These are phyloP conservation scores for Egretta garzetta DNA, from an alignment of 2,113 vertebrate species.

Conservation along the genomic window DNA sequence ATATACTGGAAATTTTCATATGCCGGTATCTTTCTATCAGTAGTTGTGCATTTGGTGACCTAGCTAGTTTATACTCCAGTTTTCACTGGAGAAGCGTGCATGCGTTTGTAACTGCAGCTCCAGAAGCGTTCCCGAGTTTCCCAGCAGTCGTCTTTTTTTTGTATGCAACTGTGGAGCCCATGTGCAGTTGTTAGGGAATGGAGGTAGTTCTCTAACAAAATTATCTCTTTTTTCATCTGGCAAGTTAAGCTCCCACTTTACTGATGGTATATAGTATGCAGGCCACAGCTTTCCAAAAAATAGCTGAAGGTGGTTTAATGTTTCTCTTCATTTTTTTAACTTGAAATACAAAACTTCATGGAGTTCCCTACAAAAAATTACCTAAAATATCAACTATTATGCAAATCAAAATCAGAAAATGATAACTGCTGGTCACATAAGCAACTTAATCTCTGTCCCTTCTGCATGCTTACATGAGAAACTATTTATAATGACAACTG, in stretches of 20 bases:
- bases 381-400: neutral
- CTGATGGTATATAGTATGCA: accelerated
- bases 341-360: neutral
- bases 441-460: neutral
- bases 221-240: neutral
- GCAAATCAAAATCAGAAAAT: neutral
- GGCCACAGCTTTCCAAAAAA: neutral
- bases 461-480: neutral
- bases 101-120: neutral
- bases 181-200: neutral
- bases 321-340: neutral
- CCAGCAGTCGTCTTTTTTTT: neutral
- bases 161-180: neutral
- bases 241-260: neutral
- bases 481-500: neutral
- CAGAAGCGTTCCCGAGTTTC: neutral
- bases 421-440: neutral
- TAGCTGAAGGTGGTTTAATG: neutral
- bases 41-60: neutral
- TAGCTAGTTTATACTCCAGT: neutral
- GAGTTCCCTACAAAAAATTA: neutral
- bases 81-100: neutral
- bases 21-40: neutral
- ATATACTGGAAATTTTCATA: neutral
- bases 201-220: neutral